Conservation (phyloP, 2,113 vertebrate species). For the Odontophorus gujanensis region DNA sequence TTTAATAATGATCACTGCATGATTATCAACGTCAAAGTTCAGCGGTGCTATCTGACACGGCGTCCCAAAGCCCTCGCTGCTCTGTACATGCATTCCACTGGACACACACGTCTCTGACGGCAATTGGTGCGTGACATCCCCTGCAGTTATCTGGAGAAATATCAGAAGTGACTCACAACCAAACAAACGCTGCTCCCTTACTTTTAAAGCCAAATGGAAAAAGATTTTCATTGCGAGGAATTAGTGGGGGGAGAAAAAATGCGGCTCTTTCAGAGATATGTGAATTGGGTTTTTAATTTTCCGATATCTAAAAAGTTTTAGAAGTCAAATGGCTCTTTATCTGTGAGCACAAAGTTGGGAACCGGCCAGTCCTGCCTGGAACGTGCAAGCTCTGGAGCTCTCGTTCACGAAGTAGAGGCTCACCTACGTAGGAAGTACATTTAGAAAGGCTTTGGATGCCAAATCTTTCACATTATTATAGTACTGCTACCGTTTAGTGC, state of each 20-base stretch:
- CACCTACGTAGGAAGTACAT: background rate
- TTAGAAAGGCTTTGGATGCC: background rate
- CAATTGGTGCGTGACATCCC: slow-evolving; percentile 52
- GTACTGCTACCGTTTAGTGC: slow-evolving; percentile 34
- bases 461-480: background rate
- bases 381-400: background rate
- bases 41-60: slow-evolving; percentile 35
- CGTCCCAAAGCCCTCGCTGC: background rate
- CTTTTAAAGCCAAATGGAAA: slow-evolving; percentile 34
- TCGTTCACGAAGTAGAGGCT: background rate
- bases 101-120: slow-evolving; percentile 51
- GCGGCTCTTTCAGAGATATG: background rate
- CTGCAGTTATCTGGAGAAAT: slow-evolving; percentile 38
- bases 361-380: background rate
- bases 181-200: slow-evolving; percentile 1
- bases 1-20: slow-evolving; percentile 26
- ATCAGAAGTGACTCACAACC: slow-evolving; percentile 54
- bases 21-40: slow-evolving; percentile 56
- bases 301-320: background rate
- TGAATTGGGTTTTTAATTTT: background rate
- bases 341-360: background rate
- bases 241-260: background rate
- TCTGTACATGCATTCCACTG: slow-evolving; percentile 47
- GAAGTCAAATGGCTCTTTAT: background rate
- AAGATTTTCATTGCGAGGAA: background rate